phyloP scores from a whole-genome alignment of 2,888 invertebrate species.

The Ophioninae sp. region DNA sequence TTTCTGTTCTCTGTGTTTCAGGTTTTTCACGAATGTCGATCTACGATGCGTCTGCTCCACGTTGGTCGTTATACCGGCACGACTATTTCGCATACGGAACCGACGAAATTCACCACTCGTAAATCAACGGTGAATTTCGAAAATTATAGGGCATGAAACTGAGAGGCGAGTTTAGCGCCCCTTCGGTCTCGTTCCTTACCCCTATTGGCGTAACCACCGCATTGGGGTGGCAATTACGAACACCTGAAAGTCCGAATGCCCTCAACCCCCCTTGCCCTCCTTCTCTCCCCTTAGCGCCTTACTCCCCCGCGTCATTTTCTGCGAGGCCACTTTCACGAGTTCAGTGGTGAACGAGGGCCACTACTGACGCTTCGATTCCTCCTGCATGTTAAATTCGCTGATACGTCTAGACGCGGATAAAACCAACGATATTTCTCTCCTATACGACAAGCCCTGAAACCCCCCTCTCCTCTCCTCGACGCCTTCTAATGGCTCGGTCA shows the following conservation, averaged over 20 bases:
- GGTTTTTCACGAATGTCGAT: too few species aligned
- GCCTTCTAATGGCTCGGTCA: slow-evolving; percentile 69
- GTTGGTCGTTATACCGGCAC: background rate
- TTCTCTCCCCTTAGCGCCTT: background rate
- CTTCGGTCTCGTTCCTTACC: slow-evolving; percentile 60
- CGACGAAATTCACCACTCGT: slow-evolving; percentile 62
- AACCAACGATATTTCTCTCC: slow-evolving; percentile 36
- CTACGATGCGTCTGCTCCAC: background rate
- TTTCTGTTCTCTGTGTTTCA: too few species aligned
- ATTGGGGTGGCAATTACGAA: slow-evolving; percentile 74
- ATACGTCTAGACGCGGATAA: slow-evolving; percentile 75
- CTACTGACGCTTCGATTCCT: slow-evolving; percentile 40
- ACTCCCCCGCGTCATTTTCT: background rate
- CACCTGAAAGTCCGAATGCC: slow-evolving; percentile 77
- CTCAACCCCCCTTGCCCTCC: slow-evolving; percentile 37
- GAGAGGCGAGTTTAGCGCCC: slow-evolving; percentile 69
- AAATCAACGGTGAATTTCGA: slow-evolving; percentile 76
- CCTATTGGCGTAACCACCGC: slow-evolving; percentile 12
- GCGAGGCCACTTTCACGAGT: background rate
- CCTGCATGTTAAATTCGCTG: slow-evolving; percentile 29
- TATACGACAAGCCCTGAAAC: background rate
- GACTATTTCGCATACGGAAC: slow-evolving; percentile 26
- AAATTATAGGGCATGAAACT: slow-evolving; percentile 76
- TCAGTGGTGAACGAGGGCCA: too few species aligned
- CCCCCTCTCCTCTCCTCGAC: background rate